phyloP scores from a whole-genome alignment of 2,888 invertebrate genomes.

The Zeuzera pyrina region DNA sequence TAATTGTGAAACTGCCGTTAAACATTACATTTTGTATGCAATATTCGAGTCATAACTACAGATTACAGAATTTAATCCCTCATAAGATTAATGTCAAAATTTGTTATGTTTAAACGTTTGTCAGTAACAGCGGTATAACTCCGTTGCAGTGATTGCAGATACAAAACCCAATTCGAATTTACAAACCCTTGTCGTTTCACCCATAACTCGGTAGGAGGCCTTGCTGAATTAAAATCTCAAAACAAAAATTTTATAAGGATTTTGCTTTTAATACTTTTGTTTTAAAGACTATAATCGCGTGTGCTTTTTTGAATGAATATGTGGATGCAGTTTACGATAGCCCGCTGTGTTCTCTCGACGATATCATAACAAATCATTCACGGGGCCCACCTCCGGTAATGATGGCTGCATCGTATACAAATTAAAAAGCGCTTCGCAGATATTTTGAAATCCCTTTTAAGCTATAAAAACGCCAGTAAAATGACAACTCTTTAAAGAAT shows the following conservation, averaged over 20 bases:
- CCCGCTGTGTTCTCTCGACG: slow-evolving; percentile 65
- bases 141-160: slow-evolving; percentile 59
- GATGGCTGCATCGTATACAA: slow-evolving; percentile 57
- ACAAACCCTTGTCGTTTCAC: slow-evolving; percentile 65
- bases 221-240: slow-evolving; percentile 56
- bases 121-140: slow-evolving; percentile 51
- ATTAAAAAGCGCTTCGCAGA: no score
- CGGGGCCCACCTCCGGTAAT: slow-evolving; percentile 65
- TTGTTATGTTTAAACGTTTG: slow-evolving; percentile 67
- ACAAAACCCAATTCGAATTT: slow-evolving; percentile 65
- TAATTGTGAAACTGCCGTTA: no score
- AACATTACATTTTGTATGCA: no score
- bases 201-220: slow-evolving; percentile 68
- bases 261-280: slow-evolving; percentile 22
- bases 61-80: no score
- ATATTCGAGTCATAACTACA: no score
- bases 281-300: slow-evolving; percentile 33
- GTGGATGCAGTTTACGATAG: slow-evolving; percentile 60
- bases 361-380: slow-evolving; percentile 71
- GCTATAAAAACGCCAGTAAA: no score
- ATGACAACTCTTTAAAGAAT: no score
- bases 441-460: no score
- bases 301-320: slow-evolving; percentile 27
- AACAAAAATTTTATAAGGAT: slow-evolving; percentile 24
- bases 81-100: slow-evolving; percentile 59